Percentiles rank a stretch among this genome's conserved stretches.
These are phyloP conservation scores for Spheniscus humboldti DNA, from an alignment of 2,797 vertebrate genomes.

Conservation along the genomic window DNA sequence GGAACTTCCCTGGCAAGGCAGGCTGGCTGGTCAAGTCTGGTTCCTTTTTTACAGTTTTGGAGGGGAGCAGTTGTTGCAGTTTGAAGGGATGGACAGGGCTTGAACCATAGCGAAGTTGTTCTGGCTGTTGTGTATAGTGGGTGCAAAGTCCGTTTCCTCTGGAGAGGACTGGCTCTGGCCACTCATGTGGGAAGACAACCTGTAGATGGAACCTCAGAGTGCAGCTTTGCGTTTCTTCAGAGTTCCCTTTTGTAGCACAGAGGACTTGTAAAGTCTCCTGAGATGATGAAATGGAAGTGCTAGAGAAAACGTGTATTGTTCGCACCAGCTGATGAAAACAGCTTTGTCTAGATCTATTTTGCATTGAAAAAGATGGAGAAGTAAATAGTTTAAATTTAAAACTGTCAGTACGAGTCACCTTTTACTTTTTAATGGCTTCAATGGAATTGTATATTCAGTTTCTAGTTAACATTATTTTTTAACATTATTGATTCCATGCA, in stretches of 20 bases:
- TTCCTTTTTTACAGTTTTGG: neutral
- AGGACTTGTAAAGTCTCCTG: neutral
- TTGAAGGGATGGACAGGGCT: neutral
- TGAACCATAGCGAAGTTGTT: neutral
- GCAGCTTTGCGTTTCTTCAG: neutral
- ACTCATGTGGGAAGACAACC: too few relatives aligned
- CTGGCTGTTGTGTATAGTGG: neutral
- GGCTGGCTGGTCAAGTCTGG: neutral
- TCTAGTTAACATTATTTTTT: neutral
- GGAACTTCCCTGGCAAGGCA: neutral
- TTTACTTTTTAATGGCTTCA: neutral
- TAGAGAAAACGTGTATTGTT: neutral
- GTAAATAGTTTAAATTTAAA: neutral
- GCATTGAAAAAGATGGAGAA: neutral
- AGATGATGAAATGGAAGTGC: neutral
- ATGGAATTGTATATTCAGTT: neutral
- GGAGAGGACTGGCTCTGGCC: fast-evolving
- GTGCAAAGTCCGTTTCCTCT: neutral
- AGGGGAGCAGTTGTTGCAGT: neutral
- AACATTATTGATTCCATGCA: neutral
- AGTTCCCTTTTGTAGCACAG: neutral
- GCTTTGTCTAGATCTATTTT: neutral
- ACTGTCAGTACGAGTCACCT: neutral
- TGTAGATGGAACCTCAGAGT: neutral
- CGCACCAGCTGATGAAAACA: neutral